Base-by-base conservation (phyloP, 1,140 invertebrate species). In the Linepithema humile region DNA sequence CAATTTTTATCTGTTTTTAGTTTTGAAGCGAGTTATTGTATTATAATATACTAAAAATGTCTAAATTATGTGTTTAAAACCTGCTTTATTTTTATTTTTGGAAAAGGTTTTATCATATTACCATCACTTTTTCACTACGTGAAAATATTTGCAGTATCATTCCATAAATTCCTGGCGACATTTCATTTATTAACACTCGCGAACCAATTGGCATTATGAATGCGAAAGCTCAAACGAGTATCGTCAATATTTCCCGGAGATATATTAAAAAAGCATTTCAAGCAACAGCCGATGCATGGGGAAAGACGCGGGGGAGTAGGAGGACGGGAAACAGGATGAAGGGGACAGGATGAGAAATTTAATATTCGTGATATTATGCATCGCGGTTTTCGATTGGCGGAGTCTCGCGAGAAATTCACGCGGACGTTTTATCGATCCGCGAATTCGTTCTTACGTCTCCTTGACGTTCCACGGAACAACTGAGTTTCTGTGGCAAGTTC, bases 321-420 rank as follows among this genome's bases (percentile, higher is more conserved):
- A 9, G 15, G 20, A 62, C 6, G 15, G 7, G 48, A 26, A 23
- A 53, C 40, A 60, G 12, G 48, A 43, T 4, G 23, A 32, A 40
- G 32, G 48, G 32, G 6, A 20, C 6, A 38, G 17, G 10, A 45
- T 26, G 50, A 26, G 23, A 64, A 59, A 72, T 75, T 87, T 65
- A 75, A 87, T 86, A 75, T 86, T 85, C 74, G 26, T 65, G 65
- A 67, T 86, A 85, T 62, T 75, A 74, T 84, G 75, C 67, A 55
- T 69, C 65, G 43, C n/a, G 43, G 75, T 32, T 70, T 69, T 80
- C 53, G 75, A 80, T 80, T 80, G 75, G 74, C 60, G 59, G 64
- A 40, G 23, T 57, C 75, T 70, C 75, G 64, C 35, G 64, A 29
- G 75, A 43, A 35, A 80, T 50, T 70, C 64, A n/a, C n/a, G 64